These are phyloP conservation scores for Mastacembelus armatus DNA, from an alignment of 2,797 vertebrate species.

Conservation along the genomic window DNA sequence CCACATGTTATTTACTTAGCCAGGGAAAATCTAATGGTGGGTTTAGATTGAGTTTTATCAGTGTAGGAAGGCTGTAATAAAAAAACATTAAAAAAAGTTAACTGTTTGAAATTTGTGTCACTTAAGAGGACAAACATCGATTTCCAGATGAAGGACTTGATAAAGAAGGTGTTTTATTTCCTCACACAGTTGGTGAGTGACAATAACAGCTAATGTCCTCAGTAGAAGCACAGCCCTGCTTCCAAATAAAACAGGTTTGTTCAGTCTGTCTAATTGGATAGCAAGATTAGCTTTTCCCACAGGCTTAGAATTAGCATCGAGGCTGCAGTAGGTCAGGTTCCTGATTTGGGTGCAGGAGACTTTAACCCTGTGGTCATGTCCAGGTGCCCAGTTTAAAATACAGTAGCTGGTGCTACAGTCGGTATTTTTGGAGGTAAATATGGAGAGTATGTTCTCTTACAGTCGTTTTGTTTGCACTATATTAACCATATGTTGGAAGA, in stretches of 20 bases:
- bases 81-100: background rate
- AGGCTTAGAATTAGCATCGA: slow-evolving; percentile 64
- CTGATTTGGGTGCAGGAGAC: slow-evolving; percentile 29
- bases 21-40: background rate
- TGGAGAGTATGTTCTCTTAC: too few relatives aligned
- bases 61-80: background rate
- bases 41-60: background rate
- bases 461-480: too few relatives aligned
- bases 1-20: background rate
- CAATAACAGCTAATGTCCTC: slow-evolving; percentile 19
- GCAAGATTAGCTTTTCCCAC: slow-evolving; percentile 70
- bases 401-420: slow-evolving; percentile 1
- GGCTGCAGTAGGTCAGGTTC: slow-evolving; percentile 63
- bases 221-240: slow-evolving; percentile 5
- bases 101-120: background rate
- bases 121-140: background rate
- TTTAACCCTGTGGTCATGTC: slow-evolving; percentile 27
- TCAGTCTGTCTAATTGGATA: slow-evolving; percentile 75
- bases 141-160: background rate
- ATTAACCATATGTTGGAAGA: too few relatives aligned
- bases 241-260: slow-evolving; percentile 67
- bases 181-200: background rate
- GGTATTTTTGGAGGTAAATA: too few relatives aligned
- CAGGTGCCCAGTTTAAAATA: slow-evolving; percentile 45
- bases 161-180: background rate